These are phyloP conservation scores for Pseudomyrmex sp. DNA, from an alignment of 1,140 invertebrate species.

Conservation along the genomic window DNA sequence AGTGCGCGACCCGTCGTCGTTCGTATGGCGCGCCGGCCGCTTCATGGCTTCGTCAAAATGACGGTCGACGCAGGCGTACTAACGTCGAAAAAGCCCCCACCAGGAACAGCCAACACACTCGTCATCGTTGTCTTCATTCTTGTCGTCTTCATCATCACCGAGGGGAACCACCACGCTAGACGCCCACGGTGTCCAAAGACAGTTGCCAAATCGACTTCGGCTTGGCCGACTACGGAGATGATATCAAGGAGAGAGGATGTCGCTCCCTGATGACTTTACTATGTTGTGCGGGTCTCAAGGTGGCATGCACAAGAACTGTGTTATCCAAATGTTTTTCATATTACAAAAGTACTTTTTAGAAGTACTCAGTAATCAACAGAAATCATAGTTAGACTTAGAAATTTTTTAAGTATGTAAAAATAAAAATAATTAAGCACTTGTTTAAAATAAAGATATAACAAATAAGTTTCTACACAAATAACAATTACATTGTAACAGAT, in stretches of 20 bases:
- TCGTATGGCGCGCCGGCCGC: constrained; percentile 83
- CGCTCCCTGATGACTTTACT: constrained; percentile 9
- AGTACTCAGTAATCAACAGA: too few species aligned
- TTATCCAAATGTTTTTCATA: background rate
- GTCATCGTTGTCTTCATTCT: constrained; percentile 58
- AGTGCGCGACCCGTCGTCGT: constrained; percentile 85
- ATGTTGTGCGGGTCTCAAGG: constrained; percentile 24
- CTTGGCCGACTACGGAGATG: background rate
- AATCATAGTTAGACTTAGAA: too few species aligned
- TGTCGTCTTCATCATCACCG: constrained; percentile 55
- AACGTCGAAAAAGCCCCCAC: constrained; percentile 67
- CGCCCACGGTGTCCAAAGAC: constrained; percentile 65
- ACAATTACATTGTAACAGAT: too few species aligned
- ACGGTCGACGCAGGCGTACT: constrained; percentile 77
- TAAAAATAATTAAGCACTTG: too few species aligned
- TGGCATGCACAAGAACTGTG: background rate
- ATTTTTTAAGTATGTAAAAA: too few species aligned
- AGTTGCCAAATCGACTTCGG: constrained; percentile 58
- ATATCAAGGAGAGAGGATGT: background rate
- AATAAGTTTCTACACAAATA: too few species aligned
- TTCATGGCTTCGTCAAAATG: constrained; percentile 81
- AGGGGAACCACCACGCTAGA: constrained; percentile 57
- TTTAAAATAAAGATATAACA: too few species aligned
- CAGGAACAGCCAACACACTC: constrained; percentile 55
- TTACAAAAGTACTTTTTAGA: background rate